These are phyloP conservation scores for Mobula birostris DNA, from an alignment of 2,113 vertebrate genomes.

Conservation along the genomic window DNA sequence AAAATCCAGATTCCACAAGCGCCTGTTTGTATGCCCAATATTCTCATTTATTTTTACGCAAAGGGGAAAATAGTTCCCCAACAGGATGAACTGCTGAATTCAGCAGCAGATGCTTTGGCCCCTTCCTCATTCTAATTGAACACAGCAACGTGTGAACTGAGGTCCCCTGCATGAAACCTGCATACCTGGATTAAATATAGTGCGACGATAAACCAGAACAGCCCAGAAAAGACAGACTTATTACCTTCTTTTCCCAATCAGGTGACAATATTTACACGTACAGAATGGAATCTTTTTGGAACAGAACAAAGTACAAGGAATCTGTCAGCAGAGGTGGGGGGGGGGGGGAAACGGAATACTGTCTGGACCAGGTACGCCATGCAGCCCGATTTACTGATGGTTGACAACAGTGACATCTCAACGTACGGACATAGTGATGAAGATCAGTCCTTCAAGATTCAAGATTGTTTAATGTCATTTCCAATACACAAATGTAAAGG, in stretches of 20 bases:
- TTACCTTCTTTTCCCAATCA: not conserved
- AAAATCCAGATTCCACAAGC: slow-evolving; percentile 29
- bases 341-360: too few relatives aligned
- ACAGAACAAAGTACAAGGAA: not conserved
- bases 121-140: not conserved
- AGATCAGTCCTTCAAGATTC: too few relatives aligned
- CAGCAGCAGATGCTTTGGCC: not conserved
- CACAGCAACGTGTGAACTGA: not conserved
- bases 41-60: not conserved
- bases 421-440: not conserved
- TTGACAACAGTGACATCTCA: not conserved
- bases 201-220: not conserved
- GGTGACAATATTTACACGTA: slow-evolving; percentile 31
- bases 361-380: not conserved
- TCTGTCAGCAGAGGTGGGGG: not conserved
- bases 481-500: too few relatives aligned
- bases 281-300: not conserved
- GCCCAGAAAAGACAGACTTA: slow-evolving; percentile 1
- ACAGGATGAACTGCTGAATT: not conserved
- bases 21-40: not conserved
- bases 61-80: not conserved
- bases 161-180: not conserved
- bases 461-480: too few relatives aligned
- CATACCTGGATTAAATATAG: not conserved
- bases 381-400: not conserved